Evolutionary conservation across 2,797 vertebrate genomes (phyloP).

Genomic region (Sebastes variabilis): DNA sequence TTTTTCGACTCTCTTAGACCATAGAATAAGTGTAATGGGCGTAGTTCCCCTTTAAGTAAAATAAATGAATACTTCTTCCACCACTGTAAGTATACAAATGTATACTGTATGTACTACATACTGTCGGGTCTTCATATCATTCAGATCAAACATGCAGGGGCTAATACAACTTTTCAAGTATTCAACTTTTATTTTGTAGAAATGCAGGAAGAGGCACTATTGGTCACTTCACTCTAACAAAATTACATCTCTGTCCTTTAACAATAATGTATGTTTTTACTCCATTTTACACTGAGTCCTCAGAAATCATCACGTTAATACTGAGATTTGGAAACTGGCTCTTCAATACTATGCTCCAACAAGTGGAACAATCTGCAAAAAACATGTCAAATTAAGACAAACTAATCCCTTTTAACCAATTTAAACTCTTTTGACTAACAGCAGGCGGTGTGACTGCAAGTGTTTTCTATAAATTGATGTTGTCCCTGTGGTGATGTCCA

Average conservation of each 20-base stretch:
- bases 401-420: too few relatives aligned
- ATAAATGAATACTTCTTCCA: not conserved
- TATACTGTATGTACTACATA: not conserved
- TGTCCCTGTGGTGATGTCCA: too few relatives aligned
- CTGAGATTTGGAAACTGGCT: too few relatives aligned
- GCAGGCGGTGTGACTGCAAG: too few relatives aligned
- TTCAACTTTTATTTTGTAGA: not conserved
- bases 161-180: not conserved
- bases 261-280: not conserved
- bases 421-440: too few relatives aligned
- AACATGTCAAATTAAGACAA: too few relatives aligned
- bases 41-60: not conserved
- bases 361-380: too few relatives aligned
- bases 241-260: not conserved
- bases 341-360: too few relatives aligned
- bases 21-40: too few relatives aligned
- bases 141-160: not conserved
- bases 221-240: not conserved
- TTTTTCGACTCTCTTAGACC: too few relatives aligned
- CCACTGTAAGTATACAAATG: not conserved
- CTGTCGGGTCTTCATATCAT: not conserved
- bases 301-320: too few relatives aligned
- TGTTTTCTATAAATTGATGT: too few relatives aligned
- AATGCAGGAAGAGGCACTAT: not conserved
- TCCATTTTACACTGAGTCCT: not conserved